These are phyloP conservation scores for Synchiropus splendidus DNA, from an alignment of 2,113 vertebrate species.

Conservation along the genomic window DNA sequence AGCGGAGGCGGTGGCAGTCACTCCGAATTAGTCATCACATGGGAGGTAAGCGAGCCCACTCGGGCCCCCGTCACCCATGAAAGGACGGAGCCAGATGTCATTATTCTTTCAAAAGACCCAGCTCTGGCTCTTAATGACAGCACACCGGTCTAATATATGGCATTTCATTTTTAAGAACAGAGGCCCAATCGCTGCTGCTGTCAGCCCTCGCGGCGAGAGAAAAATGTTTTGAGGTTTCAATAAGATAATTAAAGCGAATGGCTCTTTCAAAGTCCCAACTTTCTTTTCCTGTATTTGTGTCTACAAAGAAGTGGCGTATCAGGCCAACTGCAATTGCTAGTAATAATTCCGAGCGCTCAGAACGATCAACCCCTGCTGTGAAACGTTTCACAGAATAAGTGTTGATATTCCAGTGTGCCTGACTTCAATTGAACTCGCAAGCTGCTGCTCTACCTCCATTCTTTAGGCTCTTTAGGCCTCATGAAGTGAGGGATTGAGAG, in stretches of 20 bases:
- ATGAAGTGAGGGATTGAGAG: too few species aligned
- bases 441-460: slow-evolving; percentile 9
- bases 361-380: slow-evolving; percentile 30
- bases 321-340: slow-evolving; percentile 9
- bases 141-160: slow-evolving; percentile 48
- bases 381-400: slow-evolving; percentile 21
- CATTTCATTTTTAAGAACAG: slow-evolving; percentile 62
- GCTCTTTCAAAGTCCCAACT: slow-evolving; percentile 31
- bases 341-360: slow-evolving; percentile 32
- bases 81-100: slow-evolving; percentile 29
- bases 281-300: slow-evolving; percentile 14
- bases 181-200: slow-evolving; percentile 55
- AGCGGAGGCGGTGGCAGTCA: slow-evolving; percentile 94
- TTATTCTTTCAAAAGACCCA: slow-evolving; percentile 48
- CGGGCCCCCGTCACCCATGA: slow-evolving; percentile 26
- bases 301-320: slow-evolving; percentile 16
- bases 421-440: slow-evolving; percentile 32
- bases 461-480: too few species aligned
- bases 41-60: slow-evolving; percentile 79
- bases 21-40: slow-evolving; percentile 95
- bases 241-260: slow-evolving; percentile 61
- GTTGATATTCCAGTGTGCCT: slow-evolving; percentile 33
- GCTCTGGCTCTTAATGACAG: slow-evolving; percentile 58
- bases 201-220: slow-evolving; percentile 49
- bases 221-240: slow-evolving; percentile 58